Conservation (phyloP, 2,888 invertebrate species). For the Ceramica pisi region DNA sequence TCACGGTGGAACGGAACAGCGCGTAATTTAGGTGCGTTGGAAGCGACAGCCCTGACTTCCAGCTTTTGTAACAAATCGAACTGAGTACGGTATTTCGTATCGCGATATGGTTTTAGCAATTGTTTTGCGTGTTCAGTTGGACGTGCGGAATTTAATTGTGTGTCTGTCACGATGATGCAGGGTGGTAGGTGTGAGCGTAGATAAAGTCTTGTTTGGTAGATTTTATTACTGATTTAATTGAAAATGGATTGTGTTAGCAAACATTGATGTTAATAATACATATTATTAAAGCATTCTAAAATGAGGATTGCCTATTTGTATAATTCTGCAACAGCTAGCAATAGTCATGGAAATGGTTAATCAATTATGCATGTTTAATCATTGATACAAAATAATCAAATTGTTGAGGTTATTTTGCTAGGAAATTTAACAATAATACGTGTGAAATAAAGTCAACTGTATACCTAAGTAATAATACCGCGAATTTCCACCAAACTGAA, state of each 20-base stretch:
- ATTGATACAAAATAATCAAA: no score
- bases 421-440: background rate
- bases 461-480: background rate
- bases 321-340: background rate
- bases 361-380: no score
- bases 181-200: conserved; percentile 18
- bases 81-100: conserved; percentile 53
- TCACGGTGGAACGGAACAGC: conserved; percentile 68
- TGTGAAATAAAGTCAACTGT: background rate
- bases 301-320: background rate
- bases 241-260: background rate
- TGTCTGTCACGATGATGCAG: conserved; percentile 49
- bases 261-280: background rate
- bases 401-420: background rate
- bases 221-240: conserved; percentile 31
- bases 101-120: conserved; percentile 61
- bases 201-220: conserved; percentile 27
- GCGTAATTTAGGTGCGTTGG: conserved; percentile 71
- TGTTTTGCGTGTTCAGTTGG: conserved; percentile 60
- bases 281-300: background rate
- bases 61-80: conserved; percentile 65
- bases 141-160: conserved; percentile 61
- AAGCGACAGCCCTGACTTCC: conserved; percentile 60
- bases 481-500: conserved; percentile 23
- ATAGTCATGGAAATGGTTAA: no score